phyloP scores from a whole-genome alignment of 2,888 invertebrate genomes.

The Caenorhabditis sulstoni region DNA sequence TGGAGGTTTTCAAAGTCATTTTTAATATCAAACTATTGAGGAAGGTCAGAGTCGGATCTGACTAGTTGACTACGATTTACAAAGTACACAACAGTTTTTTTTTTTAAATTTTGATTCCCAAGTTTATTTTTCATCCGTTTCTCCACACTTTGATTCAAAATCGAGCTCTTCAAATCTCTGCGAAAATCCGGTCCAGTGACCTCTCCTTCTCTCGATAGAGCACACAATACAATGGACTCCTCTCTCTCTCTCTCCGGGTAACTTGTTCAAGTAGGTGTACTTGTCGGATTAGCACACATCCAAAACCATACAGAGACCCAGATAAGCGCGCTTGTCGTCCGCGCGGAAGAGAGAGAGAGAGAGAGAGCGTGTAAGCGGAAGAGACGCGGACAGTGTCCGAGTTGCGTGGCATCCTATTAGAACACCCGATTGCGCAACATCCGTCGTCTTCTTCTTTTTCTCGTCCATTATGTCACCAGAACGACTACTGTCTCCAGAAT shows the following conservation, averaged over 20 bases:
- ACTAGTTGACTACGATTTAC: too few relatives aligned
- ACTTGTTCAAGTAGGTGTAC: slow-evolving; percentile 53
- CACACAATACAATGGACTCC: slow-evolving; percentile 27
- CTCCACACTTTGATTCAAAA: too few relatives aligned
- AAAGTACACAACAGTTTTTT: too few relatives aligned
- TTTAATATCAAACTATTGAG: too few relatives aligned
- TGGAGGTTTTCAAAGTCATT: too few relatives aligned
- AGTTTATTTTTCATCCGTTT: neutral
- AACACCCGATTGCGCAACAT: slow-evolving; percentile 40
- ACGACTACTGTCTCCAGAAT: neutral
- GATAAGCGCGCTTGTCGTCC: slow-evolving; percentile 29
- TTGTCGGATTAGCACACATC: slow-evolving; percentile 52
- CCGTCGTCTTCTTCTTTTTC: neutral
- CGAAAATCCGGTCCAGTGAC: neutral
- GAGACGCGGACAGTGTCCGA: slow-evolving; percentile 28
- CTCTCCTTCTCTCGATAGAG: slow-evolving; percentile 10
- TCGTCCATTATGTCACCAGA: neutral
- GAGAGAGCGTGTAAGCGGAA: slow-evolving; percentile 16
- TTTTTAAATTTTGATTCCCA: too few relatives aligned
- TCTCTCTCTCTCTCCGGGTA: neutral
- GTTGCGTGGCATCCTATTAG: slow-evolving; percentile 47
- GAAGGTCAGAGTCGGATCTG: too few relatives aligned
- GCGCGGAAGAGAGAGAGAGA: neutral
- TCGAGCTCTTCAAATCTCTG: too few relatives aligned
- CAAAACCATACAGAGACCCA: neutral